A percentile compares a stretch with the other conserved stretches of the same genome.
Conservation (phyloP, 2,113 vertebrate species). For the Oophaga pumilio region DNA sequence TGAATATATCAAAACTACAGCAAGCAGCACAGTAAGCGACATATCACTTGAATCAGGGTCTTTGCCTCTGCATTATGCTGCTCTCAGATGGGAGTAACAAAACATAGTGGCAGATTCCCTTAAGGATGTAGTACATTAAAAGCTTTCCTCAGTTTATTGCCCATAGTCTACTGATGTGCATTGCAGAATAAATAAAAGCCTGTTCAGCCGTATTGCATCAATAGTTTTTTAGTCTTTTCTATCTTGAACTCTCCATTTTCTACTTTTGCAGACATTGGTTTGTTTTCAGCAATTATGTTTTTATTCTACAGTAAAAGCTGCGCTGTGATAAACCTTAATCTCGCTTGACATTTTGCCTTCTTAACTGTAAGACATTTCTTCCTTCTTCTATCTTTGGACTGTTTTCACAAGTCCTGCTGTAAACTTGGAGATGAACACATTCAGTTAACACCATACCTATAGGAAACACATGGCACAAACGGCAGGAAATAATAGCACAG, state of each 20-base stretch:
- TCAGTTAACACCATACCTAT: constrained; percentile 58
- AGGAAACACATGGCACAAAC: constrained; percentile 66
- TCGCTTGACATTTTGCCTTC: not conserved
- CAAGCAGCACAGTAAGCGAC: too few relatives aligned
- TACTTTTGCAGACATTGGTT: not conserved
- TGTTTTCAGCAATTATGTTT: not conserved
- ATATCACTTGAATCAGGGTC: too few relatives aligned
- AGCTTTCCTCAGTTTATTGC: too few relatives aligned
- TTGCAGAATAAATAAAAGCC: not conserved
- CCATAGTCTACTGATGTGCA: not conserved
- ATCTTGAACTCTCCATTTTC: not conserved
- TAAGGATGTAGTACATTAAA: too few relatives aligned
- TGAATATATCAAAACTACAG: too few relatives aligned
- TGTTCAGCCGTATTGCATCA: not conserved
- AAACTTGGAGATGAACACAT: constrained; percentile 1
- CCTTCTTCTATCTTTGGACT: not conserved
- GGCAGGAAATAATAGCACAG: constrained; percentile 56
- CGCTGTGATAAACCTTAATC: not conserved
- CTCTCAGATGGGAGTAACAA: too few relatives aligned
- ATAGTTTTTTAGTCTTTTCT: not conserved
- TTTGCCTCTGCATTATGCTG: too few relatives aligned
- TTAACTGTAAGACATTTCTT: not conserved
- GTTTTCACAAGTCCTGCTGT: not conserved
- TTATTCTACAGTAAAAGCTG: not conserved
- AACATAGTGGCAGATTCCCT: too few relatives aligned